These are phyloP conservation scores for Stichodactyla helianthus DNA, from an alignment of 64 coral and sea anemone species.

Conservation along the genomic window DNA sequence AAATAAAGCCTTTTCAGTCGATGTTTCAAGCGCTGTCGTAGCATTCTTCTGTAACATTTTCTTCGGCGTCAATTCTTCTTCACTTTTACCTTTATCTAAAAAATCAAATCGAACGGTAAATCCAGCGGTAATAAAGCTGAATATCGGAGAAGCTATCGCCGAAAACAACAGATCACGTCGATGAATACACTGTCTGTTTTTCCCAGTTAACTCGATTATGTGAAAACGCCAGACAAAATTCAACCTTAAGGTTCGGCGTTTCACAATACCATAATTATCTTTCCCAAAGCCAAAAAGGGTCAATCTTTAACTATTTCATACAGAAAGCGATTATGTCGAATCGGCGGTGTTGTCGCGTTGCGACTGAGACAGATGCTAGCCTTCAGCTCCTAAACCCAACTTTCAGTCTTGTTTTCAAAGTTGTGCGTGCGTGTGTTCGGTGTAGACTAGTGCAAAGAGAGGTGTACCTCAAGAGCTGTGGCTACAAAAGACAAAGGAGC, in stretches of 20 bases:
- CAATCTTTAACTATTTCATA: too few relatives aligned
- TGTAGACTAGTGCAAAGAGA: background rate
- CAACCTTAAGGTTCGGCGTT: background rate
- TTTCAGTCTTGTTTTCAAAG: background rate
- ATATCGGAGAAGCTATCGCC: background rate
- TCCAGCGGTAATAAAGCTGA: background rate
- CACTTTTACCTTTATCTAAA: background rate
- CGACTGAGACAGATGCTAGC: too few relatives aligned
- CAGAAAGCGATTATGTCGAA: too few relatives aligned
- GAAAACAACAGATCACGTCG: background rate
- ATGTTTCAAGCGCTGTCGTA: background rate
- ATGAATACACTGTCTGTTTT: background rate
- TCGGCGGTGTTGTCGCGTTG: too few relatives aligned
- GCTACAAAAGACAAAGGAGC: background rate
- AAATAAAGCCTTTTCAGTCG: constrained; percentile 10
- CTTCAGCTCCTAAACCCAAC: background rate
- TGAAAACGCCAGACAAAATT: background rate
- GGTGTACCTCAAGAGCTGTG: background rate
- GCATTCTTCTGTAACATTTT: background rate
- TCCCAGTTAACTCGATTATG: background rate
- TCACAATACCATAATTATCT: background rate
- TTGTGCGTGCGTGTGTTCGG: background rate
- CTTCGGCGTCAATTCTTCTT: background rate
- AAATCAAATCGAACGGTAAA: background rate
- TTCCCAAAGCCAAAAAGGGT: background rate